Percentiles rank a stretch among this genome's conserved stretches.
phyloP scores from a whole-genome alignment of 1,140 invertebrate genomes.

The Nephotettix cincticeps region DNA sequence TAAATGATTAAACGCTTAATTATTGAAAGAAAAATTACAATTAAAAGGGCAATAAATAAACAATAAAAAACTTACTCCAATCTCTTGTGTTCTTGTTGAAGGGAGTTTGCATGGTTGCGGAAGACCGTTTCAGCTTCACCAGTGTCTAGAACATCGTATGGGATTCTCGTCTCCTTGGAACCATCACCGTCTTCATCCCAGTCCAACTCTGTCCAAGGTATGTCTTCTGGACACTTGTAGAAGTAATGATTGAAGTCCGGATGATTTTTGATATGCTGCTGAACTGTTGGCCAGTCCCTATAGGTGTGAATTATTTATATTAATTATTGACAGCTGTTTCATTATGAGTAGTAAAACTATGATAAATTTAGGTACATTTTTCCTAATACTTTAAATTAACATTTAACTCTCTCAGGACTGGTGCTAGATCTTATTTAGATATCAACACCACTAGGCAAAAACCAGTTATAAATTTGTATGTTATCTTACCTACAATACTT shows the following conservation, averaged over 20 bases:
- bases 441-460: too few species aligned
- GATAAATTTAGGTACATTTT: too few species aligned
- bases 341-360: too few species aligned
- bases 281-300: conserved; percentile 87
- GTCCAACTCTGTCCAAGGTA: conserved; percentile 77
- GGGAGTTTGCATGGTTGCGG: conserved; percentile 84
- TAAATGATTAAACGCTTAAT: too few species aligned
- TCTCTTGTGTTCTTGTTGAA: conserved; percentile 87
- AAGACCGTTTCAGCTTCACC: conserved; percentile 89
- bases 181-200: conserved; percentile 59
- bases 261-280: conserved; percentile 80
- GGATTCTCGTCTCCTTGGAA: conserved; percentile 73
- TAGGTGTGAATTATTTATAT: conserved; percentile 42
- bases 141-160: conserved; percentile 87
- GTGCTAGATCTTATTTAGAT: too few species aligned
- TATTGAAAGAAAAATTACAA: too few species aligned
- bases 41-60: too few species aligned
- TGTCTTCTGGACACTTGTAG: conserved; percentile 76
- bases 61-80: conserved; percentile 70
- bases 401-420: too few species aligned
- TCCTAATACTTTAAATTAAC: too few species aligned
- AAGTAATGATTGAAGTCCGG: conserved; percentile 90
- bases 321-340: too few species aligned
- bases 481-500: too few species aligned
- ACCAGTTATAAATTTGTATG: too few species aligned